Conservation (phyloP, 2,888 invertebrate species). For the Aspidapion aeneum region DNA sequence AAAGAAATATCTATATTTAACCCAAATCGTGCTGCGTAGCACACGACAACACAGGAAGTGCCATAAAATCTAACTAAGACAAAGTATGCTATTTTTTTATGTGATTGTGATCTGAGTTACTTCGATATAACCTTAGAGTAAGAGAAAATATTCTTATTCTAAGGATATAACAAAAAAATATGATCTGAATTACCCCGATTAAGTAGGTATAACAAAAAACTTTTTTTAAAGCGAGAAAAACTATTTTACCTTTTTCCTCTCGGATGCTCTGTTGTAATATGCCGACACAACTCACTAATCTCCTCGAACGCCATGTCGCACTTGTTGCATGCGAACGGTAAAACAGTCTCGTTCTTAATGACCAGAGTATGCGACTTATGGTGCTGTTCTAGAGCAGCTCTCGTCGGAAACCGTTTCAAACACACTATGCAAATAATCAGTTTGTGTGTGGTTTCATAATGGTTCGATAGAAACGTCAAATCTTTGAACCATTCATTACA, state of each 20-base stretch:
- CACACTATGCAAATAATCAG: conserved; percentile 30
- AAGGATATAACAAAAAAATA: too few relatives aligned
- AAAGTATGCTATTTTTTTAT: too few relatives aligned
- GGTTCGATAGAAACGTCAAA: conserved; percentile 20
- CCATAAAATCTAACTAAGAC: too few relatives aligned
- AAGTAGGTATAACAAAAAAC: too few relatives aligned
- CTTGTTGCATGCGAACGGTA: conserved; percentile 42
- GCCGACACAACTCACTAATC: conserved; percentile 38
- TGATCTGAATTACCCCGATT: too few relatives aligned
- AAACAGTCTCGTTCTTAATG: conserved; percentile 32
- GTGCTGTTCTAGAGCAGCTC: conserved; percentile 18
- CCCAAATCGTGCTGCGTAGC: too few relatives aligned
- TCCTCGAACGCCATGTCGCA: conserved; percentile 40
- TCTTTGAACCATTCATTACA: conserved; percentile 24
- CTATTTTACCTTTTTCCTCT: conserved; percentile 15
- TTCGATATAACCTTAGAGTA: too few relatives aligned
- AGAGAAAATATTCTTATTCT: too few relatives aligned
- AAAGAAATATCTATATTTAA: too few relatives aligned
- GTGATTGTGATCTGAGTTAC: too few relatives aligned
- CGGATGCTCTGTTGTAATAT: conserved; percentile 36
- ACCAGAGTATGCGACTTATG: conserved; percentile 31
- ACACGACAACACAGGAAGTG: too few relatives aligned
- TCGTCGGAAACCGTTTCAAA: conserved; percentile 18
- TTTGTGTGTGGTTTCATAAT: conserved; percentile 26
- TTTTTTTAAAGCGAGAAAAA: too few relatives aligned